A percentile compares a stretch with the other conserved stretches of the same genome.
phyloP scores from a whole-genome alignment of 2,113 vertebrate species.

The Tenrec ecaudatus region DNA sequence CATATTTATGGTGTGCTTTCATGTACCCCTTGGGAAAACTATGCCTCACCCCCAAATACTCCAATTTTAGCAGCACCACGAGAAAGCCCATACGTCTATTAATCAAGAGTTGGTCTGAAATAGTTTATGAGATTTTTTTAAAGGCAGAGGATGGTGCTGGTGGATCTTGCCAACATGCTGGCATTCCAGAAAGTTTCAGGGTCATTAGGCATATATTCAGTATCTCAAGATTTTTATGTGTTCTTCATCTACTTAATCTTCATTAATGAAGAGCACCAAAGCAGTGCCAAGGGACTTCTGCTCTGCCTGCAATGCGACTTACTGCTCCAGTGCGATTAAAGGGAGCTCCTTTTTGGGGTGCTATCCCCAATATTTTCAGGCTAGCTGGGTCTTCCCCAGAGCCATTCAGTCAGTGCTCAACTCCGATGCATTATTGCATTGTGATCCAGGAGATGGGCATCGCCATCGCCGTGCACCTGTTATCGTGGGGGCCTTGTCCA shows the following conservation, averaged over 20 bases:
- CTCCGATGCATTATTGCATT: neutral
- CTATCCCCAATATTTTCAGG: neutral
- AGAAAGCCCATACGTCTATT: neutral
- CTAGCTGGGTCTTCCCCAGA: neutral
- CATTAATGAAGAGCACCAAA: neutral
- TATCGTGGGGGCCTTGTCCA: conserved; percentile 77
- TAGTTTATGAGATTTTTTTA: neutral
- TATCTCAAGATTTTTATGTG: neutral
- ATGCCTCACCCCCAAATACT: neutral
- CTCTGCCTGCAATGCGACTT: neutral
- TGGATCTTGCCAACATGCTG: neutral
- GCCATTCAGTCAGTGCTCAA: conserved; percentile 36
- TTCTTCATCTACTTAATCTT: neutral
- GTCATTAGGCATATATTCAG: neutral
- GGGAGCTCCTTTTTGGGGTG: neutral
- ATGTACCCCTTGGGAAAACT: neutral
- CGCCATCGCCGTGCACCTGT: conserved; percentile 81
- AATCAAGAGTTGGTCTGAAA: neutral
- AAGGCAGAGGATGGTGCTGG: neutral
- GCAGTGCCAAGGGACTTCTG: conserved; percentile 18
- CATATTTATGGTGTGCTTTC: neutral
- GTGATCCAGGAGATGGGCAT: conserved; percentile 57
- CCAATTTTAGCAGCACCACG: conserved; percentile 8
- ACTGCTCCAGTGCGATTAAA: neutral
- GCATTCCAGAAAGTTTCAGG: neutral